Evolutionary conservation across 2,888 invertebrate species (phyloP), one percentile per base, ranked within the genome.

Genomic region (Stictocephala bisonia): DNA sequence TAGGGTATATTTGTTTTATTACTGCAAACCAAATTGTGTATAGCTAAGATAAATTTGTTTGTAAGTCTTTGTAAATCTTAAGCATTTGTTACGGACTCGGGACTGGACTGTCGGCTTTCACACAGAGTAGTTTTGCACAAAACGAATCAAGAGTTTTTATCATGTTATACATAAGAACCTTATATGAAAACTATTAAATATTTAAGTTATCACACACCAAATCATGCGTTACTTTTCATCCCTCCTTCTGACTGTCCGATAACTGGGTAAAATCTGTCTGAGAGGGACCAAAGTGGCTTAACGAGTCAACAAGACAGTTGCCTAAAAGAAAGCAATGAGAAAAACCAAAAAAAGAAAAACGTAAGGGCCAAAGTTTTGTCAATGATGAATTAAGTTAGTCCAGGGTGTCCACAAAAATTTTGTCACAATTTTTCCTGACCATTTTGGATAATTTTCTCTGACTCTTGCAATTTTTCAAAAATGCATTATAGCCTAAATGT

Each of bases 51-150:
- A 44, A n/a, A 64, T 64, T 58, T 44, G 44, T 64, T 64, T 64
- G 27, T 64, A 64, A 20, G 44, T 26, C 64, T 41, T 22, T 64
- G 64, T 64, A 64, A 27, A 64, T 64, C 44, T 44, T 26, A 44
- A 44, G 70, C 58, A 71, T 71, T 58, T 71, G 70, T 71, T 71
- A 71, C 29, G 70, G 70, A 71, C 70, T 71, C 44, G 70, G 70
- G 70, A 71, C 44, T 56, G 70, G 70, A 71, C 70, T 41, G 48
- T 71, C 70, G 29, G 70, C 70, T 71, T 71, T 35, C 51, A 29
- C 58, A 58, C 58, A 58, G 73, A 68, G 73, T 73, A 73, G 73
- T 73, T 73, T 73, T 73, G 73, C 73, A 73, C 73, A 73, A 73
- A 53, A 70, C 60, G 48, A 73, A 70, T 64, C 70, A 73, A 72